Base-by-base conservation (phyloP, 2,888 invertebrate genomes). In the Drosophila dives region DNA sequence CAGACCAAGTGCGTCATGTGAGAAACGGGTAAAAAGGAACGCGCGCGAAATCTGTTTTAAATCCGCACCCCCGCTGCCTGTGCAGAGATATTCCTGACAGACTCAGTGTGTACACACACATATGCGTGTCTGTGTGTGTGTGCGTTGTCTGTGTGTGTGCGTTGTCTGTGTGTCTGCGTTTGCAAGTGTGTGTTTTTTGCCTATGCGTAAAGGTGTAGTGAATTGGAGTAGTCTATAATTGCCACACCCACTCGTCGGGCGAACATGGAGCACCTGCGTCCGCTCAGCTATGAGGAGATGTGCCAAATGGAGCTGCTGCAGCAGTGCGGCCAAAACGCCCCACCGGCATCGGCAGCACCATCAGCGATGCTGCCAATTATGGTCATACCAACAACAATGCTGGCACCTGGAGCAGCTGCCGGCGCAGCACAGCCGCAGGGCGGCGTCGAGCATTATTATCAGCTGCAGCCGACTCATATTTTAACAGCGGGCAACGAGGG, bases 251-350 rank as follows among this genome's bases (percentile, higher is more conserved):
- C 65, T 11, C 50, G 3, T 6, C 42, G 51, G n/a, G 6, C 10
- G n/a, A 38, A 29, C 34, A 92, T 92, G 92, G 92, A 93, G 72
- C 84, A 89, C 80, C 80, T 93, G 59, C 89, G 93, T 53, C 92
- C 92, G 38, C 82, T 92, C 51, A 92, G 91, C 73, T 92, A 92
- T 70, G 92, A 93, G 64, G 93, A 93, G 76, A 81, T 93, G 83
- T 92, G 92, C 77, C 92, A 92, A 89, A 91, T 93, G 87, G 92
- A 93, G 72, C 66, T 93, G 83, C 66, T 93, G 69, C 91, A 91
- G 74, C 64, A 77, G 1, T 73, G 67, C 59, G 60, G 72, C 48
- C 62, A 48, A 33, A 65, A 60, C 53, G 69, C 59, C 8, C 54
- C 67, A 51, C 64, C 81, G 49, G 67, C 78, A 42, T 59, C 86